These are phyloP conservation scores for Spheniscus humboldti DNA, from an alignment of 2,797 vertebrate genomes.

Conservation along the genomic window DNA sequence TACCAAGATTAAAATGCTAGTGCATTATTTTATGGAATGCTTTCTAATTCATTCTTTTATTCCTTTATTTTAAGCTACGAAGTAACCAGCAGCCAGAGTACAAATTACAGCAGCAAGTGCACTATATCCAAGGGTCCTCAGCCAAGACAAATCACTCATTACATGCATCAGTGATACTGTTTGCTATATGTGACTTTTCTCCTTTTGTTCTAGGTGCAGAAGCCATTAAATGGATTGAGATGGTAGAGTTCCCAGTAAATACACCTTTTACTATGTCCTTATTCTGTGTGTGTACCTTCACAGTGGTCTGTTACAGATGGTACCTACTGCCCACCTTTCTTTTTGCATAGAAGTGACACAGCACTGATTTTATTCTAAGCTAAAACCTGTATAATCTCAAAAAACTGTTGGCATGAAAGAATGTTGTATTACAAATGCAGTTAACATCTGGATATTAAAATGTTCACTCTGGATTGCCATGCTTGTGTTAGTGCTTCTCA, in stretches of 20 bases:
- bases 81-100: not conserved
- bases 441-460: not conserved
- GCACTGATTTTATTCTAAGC: not conserved
- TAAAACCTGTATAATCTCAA: not conserved
- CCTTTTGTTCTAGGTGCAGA: constrained; percentile 42
- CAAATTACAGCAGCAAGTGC: constrained; percentile 23
- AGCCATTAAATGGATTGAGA: constrained; percentile 37
- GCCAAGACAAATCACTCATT: constrained; percentile 55
- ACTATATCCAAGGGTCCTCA: constrained; percentile 24
- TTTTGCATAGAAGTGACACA: not conserved
- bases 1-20: not conserved
- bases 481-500: not conserved
- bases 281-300: not conserved
- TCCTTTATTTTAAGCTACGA: constrained; percentile 23
- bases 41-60: not conserved
- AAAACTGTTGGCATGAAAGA: not conserved
- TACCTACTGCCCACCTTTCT: not conserved
- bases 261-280: not conserved
- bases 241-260: not conserved
- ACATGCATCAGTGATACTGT: constrained; percentile 36
- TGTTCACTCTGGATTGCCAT: not conserved
- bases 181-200: constrained; percentile 37
- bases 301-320: not conserved
- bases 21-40: not conserved
- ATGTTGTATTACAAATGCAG: not conserved